A percentile compares a stretch with the other conserved stretches of the same genome.
These are phyloP conservation scores for Morone chrysops DNA, from an alignment of 2,113 vertebrate species.

Conservation along the genomic window DNA sequence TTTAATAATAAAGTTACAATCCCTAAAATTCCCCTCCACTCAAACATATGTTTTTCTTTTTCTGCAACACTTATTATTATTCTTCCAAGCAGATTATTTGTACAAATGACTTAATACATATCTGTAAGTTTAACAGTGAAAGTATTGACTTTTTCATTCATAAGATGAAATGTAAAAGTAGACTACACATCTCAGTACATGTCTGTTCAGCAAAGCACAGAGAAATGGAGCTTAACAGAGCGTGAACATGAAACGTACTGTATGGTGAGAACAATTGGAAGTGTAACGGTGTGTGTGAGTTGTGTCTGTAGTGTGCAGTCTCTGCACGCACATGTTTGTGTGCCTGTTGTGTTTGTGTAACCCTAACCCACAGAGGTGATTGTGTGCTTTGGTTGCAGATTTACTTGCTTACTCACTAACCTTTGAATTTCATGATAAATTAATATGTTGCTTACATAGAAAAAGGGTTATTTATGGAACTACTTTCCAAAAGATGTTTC, in stretches of 20 bases:
- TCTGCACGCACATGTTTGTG: conserved; percentile 10
- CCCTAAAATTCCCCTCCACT: too few relatives aligned
- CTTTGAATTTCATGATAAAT: conserved; percentile 12
- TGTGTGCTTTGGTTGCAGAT: conserved; percentile 4
- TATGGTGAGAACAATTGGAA: not conserved
- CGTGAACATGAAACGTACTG: conserved; percentile 10
- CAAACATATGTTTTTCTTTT: too few relatives aligned
- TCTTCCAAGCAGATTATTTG: too few relatives aligned
- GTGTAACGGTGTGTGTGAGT: not conserved
- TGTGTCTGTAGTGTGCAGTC: conserved; percentile 1
- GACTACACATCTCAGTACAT: not conserved
- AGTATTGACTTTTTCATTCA: too few relatives aligned
- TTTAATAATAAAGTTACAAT: too few relatives aligned
- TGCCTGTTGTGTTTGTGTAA: not conserved
- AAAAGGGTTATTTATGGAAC: not conserved
- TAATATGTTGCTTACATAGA: not conserved
- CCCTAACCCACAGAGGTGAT: not conserved
- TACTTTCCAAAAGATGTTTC: not conserved
- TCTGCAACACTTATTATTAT: too few relatives aligned
- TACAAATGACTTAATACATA: too few relatives aligned
- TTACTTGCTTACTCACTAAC: not conserved
- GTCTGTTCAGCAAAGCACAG: conserved; percentile 17
- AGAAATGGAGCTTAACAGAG: conserved; percentile 33
- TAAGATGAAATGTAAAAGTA: not conserved
- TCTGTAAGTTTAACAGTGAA: too few relatives aligned